These are phyloP conservation scores for Callionymus lyra DNA, from an alignment of 2,113 vertebrate genomes.

Conservation along the genomic window DNA sequence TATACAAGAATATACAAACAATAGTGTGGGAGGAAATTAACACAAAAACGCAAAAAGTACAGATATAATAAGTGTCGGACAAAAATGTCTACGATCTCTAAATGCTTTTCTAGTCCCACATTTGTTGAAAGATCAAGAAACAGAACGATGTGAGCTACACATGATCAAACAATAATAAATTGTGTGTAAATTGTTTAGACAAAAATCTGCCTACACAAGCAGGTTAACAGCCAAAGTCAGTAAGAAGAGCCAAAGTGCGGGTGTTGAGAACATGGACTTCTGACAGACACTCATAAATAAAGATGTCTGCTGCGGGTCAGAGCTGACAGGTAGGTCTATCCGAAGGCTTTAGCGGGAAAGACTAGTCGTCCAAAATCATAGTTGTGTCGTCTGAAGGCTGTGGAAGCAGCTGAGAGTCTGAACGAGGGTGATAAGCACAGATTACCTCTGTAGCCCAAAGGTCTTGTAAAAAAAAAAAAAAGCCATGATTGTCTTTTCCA, in stretches of 20 bases:
- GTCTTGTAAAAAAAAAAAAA: conserved; percentile 34
- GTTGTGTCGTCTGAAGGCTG: conserved; percentile 10
- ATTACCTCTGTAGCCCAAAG: conserved; percentile 10
- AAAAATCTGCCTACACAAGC: too few species aligned
- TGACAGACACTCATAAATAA: background rate
- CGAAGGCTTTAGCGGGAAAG: background rate
- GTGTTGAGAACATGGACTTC: background rate
- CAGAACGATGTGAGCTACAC: too few species aligned
- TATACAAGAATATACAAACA: too few species aligned
- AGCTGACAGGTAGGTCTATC: conserved; percentile 10
- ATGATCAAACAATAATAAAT: too few species aligned
- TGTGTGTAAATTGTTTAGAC: too few species aligned
- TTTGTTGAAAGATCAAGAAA: too few species aligned
- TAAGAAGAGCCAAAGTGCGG: background rate
- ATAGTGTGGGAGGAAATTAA: too few species aligned
- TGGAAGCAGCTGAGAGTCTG: conserved; percentile 18
- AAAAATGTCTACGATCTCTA: too few species aligned
- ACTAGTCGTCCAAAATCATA: conserved; percentile 29
- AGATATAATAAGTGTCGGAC: too few species aligned
- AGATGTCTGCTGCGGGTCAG: conserved; percentile 8
- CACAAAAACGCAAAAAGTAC: too few species aligned
- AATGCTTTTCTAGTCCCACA: too few species aligned
- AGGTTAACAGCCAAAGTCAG: too few species aligned
- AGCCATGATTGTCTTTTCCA: conserved; percentile 26
- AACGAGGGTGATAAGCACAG: conserved; percentile 30